Base-by-base conservation (phyloP, 2,797 vertebrate species). In the Fringilla coelebs region DNA sequence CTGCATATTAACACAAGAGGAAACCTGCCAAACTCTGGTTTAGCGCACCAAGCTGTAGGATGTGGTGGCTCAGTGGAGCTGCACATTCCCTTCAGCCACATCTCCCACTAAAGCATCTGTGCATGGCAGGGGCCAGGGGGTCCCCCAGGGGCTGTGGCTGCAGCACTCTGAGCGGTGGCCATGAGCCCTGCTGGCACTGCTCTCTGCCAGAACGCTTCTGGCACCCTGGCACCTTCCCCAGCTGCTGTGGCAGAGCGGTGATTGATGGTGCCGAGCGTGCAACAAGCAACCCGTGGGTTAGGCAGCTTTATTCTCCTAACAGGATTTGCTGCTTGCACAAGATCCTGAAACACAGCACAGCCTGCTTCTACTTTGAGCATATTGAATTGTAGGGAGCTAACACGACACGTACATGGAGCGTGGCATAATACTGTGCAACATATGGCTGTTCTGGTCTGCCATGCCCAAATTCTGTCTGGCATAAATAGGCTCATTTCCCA, bases 401-500 rank as follows among this genome's bases (percentile, higher is more conserved):
- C 66, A 70, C 84, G 71, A 65, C 88, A 92, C 77, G 65, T 65
- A 77, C 41, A n/a, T 18, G 36, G 77, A 94, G 41, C 3, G 21
- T 83, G 45, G 81, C 61, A 43, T 29, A 72, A 60, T 54, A 74
- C 79, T 88, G 65, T 57, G 41, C 57, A 92, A 68, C 94, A 89
- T 88, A 94, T 81, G 91, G 78, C 54, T 65, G 48, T 54, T 88
- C 87, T 93, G 54, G 34, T 80, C 83, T 92, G 41, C 80, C 34
- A 28, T 78, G 66, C 72, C 91, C 88, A 90, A 90, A 76, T 92
- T 87, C 84, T 92, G 51, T 85, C 84, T 79, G 52, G 85, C 55
- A 79, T 67, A 74, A 92, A 85, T 82, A 93, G 85, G 60, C 68
- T 89, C 41, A 31, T 87, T 95, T 94, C 78, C 78, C 78, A 83